A percentile compares a stretch with the other conserved stretches of the same genome.
phyloP scores from a whole-genome alignment of 2,797 vertebrate species.

The Potorous gilbertii region DNA sequence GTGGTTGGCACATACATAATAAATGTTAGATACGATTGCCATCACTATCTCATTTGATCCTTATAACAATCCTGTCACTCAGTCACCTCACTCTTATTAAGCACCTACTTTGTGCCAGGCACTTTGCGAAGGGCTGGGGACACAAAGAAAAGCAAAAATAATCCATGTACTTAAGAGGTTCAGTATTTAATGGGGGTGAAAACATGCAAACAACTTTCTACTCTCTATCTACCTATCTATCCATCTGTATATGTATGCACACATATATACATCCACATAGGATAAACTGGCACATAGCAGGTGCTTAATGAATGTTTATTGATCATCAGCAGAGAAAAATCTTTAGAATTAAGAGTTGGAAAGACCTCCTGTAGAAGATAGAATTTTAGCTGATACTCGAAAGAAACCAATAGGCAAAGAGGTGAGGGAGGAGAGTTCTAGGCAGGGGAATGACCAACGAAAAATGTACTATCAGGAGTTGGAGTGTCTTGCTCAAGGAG shows the following conservation, averaged over 20 bases:
- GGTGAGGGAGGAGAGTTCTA: neutral
- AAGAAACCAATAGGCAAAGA: neutral
- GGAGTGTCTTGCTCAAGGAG: neutral
- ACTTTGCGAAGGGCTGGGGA: neutral
- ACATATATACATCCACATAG: neutral
- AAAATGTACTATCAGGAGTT: neutral
- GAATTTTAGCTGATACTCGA: neutral
- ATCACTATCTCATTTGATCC: no score
- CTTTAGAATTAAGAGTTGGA: neutral
- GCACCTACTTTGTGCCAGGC: neutral
- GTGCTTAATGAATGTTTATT: neutral
- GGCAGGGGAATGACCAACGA: neutral
- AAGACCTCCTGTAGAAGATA: neutral
- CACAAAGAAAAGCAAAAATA: neutral
- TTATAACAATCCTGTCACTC: no score
- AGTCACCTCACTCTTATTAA: neutral
- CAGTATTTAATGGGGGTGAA: neutral
- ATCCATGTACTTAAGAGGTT: neutral
- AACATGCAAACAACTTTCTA: neutral
- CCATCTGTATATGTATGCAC: no score
- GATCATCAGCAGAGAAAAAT: neutral
- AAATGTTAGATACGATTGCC: no score
- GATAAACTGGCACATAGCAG: neutral
- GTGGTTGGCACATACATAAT: neutral
- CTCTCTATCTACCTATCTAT: no score